Evolutionary conservation across 2,888 invertebrate genomes (phyloP).

Genomic region (Tillus elongatus): DNA sequence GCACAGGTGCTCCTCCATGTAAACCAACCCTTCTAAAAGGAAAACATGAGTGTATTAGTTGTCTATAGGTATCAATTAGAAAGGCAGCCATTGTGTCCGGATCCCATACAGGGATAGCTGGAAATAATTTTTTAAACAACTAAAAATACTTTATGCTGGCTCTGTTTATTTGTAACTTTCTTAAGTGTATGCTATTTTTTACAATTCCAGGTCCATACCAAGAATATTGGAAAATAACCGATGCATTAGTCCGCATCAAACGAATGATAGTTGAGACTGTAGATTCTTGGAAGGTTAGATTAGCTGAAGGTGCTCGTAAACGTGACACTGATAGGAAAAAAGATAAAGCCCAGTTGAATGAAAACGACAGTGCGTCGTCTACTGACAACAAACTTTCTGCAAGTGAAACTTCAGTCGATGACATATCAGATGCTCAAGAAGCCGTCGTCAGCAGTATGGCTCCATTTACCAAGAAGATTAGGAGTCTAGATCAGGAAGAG

Average conservation of each 20-base stretch:
- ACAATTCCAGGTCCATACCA: constrained; percentile 34
- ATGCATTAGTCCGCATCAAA: constrained; percentile 56
- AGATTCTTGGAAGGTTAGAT: constrained; percentile 57
- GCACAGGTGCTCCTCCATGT: too few relatives aligned
- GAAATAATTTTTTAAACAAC: too few relatives aligned
- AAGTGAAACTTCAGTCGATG: not conserved
- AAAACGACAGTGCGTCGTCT: constrained; percentile 8
- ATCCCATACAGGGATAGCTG: too few relatives aligned
- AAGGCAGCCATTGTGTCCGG: too few relatives aligned
- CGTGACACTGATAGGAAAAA: constrained; percentile 35
- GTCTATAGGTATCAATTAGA: too few relatives aligned
- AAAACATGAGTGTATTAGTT: too few relatives aligned
- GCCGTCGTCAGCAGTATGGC: constrained; percentile 34
- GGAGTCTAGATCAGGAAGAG: constrained; percentile 40
- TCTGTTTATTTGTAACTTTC: too few relatives aligned
- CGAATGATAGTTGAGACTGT: constrained; percentile 60
- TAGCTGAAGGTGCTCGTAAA: constrained; percentile 39
- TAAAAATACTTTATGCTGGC: too few relatives aligned
- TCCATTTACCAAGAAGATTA: constrained; percentile 42
- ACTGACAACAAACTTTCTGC: constrained; percentile 7
- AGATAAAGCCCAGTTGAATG: constrained; percentile 11
- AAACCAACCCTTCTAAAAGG: too few relatives aligned
- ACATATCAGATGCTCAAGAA: constrained; percentile 20
- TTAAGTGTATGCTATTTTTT: constrained; percentile 17
- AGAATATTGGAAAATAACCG: constrained; percentile 47